Conservation (phyloP, 2,113 vertebrate genomes). For the Oreotrochilus melanogaster region DNA sequence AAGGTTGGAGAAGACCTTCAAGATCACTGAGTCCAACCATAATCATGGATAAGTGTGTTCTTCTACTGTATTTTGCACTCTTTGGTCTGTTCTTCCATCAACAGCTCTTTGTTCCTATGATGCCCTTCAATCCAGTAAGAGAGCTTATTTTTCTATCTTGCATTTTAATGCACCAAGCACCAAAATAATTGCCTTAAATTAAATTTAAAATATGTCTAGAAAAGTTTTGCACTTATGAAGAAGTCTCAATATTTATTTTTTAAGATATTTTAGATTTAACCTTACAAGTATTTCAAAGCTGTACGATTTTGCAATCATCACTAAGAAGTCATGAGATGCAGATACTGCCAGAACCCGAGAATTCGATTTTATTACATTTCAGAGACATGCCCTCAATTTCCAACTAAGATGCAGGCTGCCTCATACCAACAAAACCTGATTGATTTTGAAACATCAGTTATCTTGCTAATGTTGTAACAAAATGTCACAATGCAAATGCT, state of each 20-base stretch:
- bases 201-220: neutral
- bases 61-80: neutral
- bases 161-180: neutral
- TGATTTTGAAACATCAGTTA: constrained; percentile 70
- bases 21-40: no score
- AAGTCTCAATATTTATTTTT: neutral
- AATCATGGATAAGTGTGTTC: neutral
- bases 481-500: constrained; percentile 81
- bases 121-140: neutral
- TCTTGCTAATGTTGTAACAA: constrained; percentile 68
- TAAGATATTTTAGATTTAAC: neutral
- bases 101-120: neutral
- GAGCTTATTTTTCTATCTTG: neutral
- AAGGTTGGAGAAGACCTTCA: no score
- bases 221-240: neutral
- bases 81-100: neutral
- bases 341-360: neutral
- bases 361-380: neutral
- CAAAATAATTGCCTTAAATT: neutral
- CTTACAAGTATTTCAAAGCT: neutral
- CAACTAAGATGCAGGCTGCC: neutral
- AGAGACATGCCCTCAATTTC: neutral
- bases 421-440: constrained; percentile 25
- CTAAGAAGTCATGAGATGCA: neutral
- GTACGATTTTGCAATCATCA: neutral